phyloP scores from a whole-genome alignment of 2,113 vertebrate genomes.

The Syrmaticus mikado region DNA sequence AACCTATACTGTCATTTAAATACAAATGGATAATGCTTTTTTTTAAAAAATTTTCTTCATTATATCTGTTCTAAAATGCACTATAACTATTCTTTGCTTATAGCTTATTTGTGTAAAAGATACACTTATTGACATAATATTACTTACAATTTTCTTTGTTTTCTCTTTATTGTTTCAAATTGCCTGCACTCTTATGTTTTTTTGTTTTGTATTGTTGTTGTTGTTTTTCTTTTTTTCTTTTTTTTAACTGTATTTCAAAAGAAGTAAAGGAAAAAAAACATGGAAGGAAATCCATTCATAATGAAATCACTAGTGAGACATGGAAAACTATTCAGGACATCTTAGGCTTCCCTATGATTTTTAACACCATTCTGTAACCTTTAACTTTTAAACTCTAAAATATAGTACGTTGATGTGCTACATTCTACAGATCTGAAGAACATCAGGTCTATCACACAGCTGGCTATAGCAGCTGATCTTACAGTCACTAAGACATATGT shows the following conservation, averaged over 20 bases:
- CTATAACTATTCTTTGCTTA: neutral
- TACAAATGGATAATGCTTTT: neutral
- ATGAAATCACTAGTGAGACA: neutral
- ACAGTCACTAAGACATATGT: neutral
- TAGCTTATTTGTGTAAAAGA: neutral
- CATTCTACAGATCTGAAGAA: conserved; percentile 17
- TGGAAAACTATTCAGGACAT: neutral
- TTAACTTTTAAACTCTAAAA: conserved; percentile 5
- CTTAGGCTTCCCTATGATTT: neutral
- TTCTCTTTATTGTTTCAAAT: neutral
- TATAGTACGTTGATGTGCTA: neutral
- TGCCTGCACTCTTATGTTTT: neutral
- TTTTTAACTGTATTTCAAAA: neutral
- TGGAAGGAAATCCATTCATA: neutral
- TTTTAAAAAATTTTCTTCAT: neutral
- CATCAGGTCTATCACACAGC: neutral
- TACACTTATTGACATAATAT: neutral
- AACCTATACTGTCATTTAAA: conserved; percentile 3
- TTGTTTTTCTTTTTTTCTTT: no score
- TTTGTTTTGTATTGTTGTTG: no score
- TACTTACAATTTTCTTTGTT: neutral
- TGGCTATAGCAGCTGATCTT: neutral
- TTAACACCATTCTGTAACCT: neutral
- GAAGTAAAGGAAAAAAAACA: neutral
- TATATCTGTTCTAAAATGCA: neutral